Conservation (phyloP, 2,797 vertebrate genomes). For the Neoniphon sammara region DNA sequence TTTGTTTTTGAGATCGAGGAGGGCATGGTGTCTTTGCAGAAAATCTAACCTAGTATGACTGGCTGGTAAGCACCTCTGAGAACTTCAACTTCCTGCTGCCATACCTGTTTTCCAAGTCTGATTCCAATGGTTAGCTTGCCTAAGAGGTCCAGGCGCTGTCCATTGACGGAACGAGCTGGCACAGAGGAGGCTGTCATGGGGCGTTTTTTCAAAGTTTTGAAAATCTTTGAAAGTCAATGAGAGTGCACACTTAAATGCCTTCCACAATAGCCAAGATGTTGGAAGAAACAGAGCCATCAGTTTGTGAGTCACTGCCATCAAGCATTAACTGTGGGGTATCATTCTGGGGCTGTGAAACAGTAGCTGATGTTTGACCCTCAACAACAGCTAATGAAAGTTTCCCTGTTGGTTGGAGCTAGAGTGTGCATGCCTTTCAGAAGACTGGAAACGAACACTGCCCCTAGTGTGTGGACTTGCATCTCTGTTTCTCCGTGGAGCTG, state of each 20-base stretch:
- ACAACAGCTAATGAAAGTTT: no score
- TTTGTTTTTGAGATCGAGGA: slow-evolving; percentile 9
- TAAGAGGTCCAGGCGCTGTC: slow-evolving; percentile 1
- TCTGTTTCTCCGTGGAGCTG: no score
- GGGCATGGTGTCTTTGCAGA: neutral
- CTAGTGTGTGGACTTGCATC: no score
- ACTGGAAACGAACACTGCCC: no score
- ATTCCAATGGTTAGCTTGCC: slow-evolving; percentile 28
- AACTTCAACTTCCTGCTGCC: slow-evolving; percentile 34
- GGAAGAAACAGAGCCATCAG: neutral
- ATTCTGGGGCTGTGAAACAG: no score
- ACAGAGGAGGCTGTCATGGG: slow-evolving; percentile 17
- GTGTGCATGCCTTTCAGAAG: no score
- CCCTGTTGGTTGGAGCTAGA: no score
- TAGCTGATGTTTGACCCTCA: no score
- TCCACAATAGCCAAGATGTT: slow-evolving; percentile 9
- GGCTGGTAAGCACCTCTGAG: slow-evolving; percentile 19
- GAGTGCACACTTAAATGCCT: slow-evolving; percentile 11
- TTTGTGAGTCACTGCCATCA: no score
- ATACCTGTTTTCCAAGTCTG: slow-evolving; percentile 16
- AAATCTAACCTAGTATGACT: slow-evolving; percentile 23
- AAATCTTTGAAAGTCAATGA: slow-evolving; percentile 33
- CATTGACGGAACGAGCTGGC: neutral
- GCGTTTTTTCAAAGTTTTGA: slow-evolving; percentile 7
- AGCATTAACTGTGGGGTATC: no score